These are phyloP conservation scores for Notothenia rossii DNA, from an alignment of 2,113 vertebrate species.

Conservation along the genomic window DNA sequence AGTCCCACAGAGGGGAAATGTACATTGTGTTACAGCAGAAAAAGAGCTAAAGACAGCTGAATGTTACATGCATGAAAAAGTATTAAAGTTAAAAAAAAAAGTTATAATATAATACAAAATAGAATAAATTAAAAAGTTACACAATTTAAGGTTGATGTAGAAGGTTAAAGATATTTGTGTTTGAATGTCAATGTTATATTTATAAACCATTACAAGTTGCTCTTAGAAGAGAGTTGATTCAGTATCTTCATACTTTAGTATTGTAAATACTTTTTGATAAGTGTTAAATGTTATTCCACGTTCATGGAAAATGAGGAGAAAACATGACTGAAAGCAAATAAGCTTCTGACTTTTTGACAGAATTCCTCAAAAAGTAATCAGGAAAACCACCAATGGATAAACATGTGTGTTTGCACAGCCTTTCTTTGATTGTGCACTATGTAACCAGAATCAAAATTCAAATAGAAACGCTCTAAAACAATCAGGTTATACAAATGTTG, in stretches of 20 bases:
- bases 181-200: background rate
- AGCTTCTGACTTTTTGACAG: background rate
- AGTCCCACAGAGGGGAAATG: too few species aligned
- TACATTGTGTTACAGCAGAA: too few species aligned
- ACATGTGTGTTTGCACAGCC: background rate
- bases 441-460: background rate
- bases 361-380: background rate
- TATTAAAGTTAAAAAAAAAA: too few species aligned
- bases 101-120: too few species aligned
- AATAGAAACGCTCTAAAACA: background rate
- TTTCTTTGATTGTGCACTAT: background rate
- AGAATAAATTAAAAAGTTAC: too few species aligned
- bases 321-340: background rate
- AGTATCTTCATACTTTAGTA: too few species aligned
- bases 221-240: too few species aligned
- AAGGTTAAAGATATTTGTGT: background rate
- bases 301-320: background rate
- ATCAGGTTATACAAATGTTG: background rate
- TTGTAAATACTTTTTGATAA: too few species aligned
- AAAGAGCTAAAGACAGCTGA: too few species aligned
- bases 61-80: too few species aligned
- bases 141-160: background rate
- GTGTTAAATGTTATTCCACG: background rate
- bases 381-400: background rate
- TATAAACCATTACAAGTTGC: too few species aligned